Conservation (phyloP, 2,797 vertebrate species). For the Falco cherrug region DNA sequence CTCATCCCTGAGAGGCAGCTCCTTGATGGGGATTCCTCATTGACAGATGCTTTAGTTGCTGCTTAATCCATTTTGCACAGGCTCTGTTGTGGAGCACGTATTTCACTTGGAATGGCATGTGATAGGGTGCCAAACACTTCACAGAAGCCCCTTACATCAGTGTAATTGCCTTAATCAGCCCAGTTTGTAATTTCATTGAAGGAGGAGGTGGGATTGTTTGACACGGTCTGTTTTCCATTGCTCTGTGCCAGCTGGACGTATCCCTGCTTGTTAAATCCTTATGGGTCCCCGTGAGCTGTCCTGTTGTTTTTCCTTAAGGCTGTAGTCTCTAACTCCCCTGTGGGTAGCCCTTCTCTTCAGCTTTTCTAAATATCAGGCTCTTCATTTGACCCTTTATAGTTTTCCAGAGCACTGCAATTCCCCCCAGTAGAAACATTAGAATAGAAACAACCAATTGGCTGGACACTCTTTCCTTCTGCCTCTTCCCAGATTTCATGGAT, state of each 20-base stretch:
- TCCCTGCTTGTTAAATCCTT: neutral
- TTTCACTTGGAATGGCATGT: neutral
- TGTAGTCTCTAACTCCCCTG: neutral
- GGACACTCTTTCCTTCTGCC: neutral
- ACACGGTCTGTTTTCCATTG: neutral
- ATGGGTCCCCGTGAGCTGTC: neutral
- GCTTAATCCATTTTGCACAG: neutral
- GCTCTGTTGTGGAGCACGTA: neutral
- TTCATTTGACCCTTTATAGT: neutral
- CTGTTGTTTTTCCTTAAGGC: neutral
- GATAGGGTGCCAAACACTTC: neutral
- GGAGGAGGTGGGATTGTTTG: neutral
- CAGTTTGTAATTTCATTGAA: neutral
- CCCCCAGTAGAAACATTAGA: no score
- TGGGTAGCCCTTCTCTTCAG: neutral
- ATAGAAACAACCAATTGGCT: rapidly evolving
- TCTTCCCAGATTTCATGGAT: neutral
- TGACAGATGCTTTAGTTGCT: neutral
- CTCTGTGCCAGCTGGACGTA: neutral
- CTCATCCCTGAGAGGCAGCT: neutral
- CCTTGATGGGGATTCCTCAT: neutral
- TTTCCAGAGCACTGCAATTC: neutral
- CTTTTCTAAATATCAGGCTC: neutral
- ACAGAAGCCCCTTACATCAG: neutral
- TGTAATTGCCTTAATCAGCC: neutral